These are phyloP conservation scores for Zaprionus ghesquierei DNA, from an alignment of 1,140 invertebrate species.

Conservation along the genomic window DNA sequence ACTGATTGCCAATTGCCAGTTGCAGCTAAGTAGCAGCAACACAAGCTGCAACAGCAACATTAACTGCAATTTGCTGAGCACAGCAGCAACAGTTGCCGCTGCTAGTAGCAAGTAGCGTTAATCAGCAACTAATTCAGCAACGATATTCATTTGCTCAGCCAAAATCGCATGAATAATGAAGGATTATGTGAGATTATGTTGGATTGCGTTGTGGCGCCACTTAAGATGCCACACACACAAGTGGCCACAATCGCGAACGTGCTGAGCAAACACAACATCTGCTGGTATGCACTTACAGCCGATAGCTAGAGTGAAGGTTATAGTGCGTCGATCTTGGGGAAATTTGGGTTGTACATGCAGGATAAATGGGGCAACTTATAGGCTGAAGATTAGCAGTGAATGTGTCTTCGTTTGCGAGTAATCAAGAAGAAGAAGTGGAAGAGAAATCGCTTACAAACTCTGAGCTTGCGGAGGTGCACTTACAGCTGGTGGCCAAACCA, in stretches of 20 bases:
- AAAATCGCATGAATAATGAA: neutral
- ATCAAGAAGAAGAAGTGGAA: too few relatives aligned
- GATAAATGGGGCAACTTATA: too few relatives aligned
- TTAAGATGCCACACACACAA: neutral
- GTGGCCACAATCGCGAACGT: neutral
- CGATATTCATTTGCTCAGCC: neutral
- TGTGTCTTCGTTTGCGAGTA: too few relatives aligned
- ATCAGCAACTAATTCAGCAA: conserved; percentile 2
- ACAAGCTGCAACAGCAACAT: conserved; percentile 1
- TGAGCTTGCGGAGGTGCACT: too few relatives aligned
- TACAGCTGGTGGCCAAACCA: too few relatives aligned
- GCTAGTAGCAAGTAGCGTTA: conserved; percentile 8
- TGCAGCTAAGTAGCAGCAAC: conserved; percentile 27
- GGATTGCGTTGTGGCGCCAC: neutral
- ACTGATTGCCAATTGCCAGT: conserved; percentile 33
- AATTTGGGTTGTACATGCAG: too few relatives aligned
- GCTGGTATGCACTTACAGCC: too few relatives aligned
- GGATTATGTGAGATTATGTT: neutral
- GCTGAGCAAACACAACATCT: too few relatives aligned
- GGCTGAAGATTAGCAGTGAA: too few relatives aligned
- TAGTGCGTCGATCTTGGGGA: too few relatives aligned
- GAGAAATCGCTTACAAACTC: too few relatives aligned
- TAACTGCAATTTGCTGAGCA: conserved; percentile 1
- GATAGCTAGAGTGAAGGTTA: too few relatives aligned
- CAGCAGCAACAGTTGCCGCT: neutral